Evolutionary conservation across 2,113 vertebrate genomes (phyloP), one percentile per base, ranked within the genome.

Genomic region (Chaetodon auriga): DNA sequence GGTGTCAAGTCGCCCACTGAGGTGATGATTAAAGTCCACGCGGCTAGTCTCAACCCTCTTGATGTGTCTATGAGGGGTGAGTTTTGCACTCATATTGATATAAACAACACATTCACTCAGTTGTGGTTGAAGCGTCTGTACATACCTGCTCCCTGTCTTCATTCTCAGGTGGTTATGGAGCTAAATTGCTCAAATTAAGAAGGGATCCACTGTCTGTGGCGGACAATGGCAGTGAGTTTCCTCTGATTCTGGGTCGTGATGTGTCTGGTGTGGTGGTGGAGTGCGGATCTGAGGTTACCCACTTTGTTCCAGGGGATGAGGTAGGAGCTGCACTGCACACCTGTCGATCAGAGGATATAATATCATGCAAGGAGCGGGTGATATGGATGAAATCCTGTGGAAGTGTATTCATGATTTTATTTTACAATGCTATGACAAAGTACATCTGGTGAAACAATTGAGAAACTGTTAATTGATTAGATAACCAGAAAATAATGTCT

Each of bases 1-100:
- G 25, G 89, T 46, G 94, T 99, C 81, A 81, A 84, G n/a, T 96
- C 94, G 71, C 94, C 96, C 14, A 96, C 95, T 90, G 97, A 99
- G 84, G 96, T 99, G 61, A 93, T 97, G 93, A 93, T 99, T 80
- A 94, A 95, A 91, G 97, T 99, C 76, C 95, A 96, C 4, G 97
- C 98, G 14, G 95, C 96, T 0, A 97, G 97, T 90, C 92, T 99
- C 72, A 98, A 99, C 91, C 98, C 98, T 51, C 96, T 99, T 82
- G 98, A 99, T 90, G 87, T 97, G 41, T 94, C 96, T 71, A 99
- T 99, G 97, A 95, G 97, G 95, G 96, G 98, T 99, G 95, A 97
- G 97, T 85, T 30, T 19, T 45, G 21, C 1, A 30, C 35, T 4
- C 18, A 19, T 16, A 8, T 5, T 35, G 10, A 9, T 23, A 21